A percentile compares a stretch with the other conserved stretches of the same genome.
These are phyloP conservation scores for Leucophenga maculata DNA, from an alignment of 2,888 invertebrate genomes.

Conservation along the genomic window DNA sequence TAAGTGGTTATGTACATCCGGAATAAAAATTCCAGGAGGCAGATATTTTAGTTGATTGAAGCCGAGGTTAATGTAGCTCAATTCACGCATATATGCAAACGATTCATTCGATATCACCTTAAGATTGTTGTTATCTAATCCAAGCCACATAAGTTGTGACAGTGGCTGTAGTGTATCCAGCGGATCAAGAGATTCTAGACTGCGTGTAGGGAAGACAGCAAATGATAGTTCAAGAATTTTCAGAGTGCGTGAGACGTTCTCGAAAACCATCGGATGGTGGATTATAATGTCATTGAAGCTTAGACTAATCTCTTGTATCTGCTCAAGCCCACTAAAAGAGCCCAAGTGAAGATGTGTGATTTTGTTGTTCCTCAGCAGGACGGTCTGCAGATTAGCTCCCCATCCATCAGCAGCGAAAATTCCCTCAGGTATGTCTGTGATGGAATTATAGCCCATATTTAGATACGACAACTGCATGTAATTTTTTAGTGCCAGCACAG, in stretches of 20 bases:
- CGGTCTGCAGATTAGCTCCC: conserved; percentile 85
- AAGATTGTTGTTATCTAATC: conserved; percentile 90
- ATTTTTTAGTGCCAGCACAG: conserved; percentile 79
- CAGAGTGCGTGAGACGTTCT: conserved; percentile 82
- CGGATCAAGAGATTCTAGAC: conserved; percentile 76
- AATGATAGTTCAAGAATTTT: conserved; percentile 90
- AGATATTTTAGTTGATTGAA: conserved; percentile 85
- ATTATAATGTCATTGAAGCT: conserved; percentile 92
- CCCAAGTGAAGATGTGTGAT: conserved; percentile 81
- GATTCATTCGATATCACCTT: conserved; percentile 82
- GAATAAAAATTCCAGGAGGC: conserved; percentile 79
- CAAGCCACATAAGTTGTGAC: conserved; percentile 84
- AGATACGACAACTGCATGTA: conserved; percentile 87
- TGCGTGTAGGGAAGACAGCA: conserved; percentile 80
- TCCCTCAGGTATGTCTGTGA: conserved; percentile 82
- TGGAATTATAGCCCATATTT: conserved; percentile 90
- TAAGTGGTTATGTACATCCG: conserved; percentile 80
- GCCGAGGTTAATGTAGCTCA: conserved; percentile 88
- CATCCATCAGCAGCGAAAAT: conserved; percentile 81
- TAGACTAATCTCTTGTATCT: conserved; percentile 89
- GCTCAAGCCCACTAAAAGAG: conserved; percentile 81
- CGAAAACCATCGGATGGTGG: conserved; percentile 86
- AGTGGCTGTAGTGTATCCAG: conserved; percentile 83
- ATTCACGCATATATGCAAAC: conserved; percentile 78
- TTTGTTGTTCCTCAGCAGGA: conserved; percentile 87